phyloP scores from a whole-genome alignment of 2,113 vertebrate species.

The Leiothrix lutea region DNA sequence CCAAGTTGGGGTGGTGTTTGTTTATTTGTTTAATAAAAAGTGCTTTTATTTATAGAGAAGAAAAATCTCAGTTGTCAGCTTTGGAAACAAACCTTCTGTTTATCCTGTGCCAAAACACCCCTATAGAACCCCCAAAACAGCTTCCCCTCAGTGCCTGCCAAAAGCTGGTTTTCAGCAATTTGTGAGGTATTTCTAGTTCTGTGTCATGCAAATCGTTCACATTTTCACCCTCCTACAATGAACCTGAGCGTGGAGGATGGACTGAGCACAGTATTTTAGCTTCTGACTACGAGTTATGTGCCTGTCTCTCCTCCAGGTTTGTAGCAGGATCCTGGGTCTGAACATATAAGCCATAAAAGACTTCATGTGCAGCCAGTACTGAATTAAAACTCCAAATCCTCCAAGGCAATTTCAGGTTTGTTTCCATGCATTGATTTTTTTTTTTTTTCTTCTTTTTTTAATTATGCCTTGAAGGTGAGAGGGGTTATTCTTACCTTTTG shows the following conservation, averaged over 20 bases:
- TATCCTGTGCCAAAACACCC: not conserved
- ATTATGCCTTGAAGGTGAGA: not conserved
- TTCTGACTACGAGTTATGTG: not conserved
- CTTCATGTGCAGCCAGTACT: not conserved
- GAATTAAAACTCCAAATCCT: not conserved
- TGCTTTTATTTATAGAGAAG: not conserved
- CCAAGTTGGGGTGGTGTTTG: not conserved
- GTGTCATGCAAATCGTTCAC: fast-evolving
- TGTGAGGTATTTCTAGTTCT: not conserved
- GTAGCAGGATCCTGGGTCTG: not conserved
- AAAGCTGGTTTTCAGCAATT: not conserved
- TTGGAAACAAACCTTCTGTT: not conserved
- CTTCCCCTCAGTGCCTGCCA: not conserved
- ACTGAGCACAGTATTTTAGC: not conserved
- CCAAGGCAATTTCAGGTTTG: not conserved
- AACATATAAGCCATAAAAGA: not conserved
- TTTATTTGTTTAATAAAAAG: not conserved
- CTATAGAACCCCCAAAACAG: not conserved
- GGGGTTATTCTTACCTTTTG: not conserved
- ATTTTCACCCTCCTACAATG: not conserved
- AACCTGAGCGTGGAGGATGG: not conserved
- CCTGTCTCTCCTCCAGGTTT: not conserved
- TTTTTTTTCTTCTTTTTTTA: not conserved
- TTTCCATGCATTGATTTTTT: not conserved
- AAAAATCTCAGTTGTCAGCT: not conserved